Base-by-base conservation (phyloP, 2,888 invertebrate species). In the Caenorhabditis sp. region DNA sequence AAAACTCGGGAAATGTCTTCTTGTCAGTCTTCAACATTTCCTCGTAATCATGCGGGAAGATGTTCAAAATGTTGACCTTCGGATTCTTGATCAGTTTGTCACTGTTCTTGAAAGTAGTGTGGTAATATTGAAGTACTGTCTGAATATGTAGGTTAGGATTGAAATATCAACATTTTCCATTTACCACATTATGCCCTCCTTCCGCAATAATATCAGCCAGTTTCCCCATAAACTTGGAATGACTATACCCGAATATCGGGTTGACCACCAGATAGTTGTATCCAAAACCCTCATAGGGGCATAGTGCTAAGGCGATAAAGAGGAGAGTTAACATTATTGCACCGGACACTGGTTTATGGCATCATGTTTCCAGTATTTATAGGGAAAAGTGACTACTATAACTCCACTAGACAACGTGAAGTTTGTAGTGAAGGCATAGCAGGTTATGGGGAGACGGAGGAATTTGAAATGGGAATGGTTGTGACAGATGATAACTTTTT, bases 161-260 rank as follows among this genome's bases (percentile, higher is more conserved):
- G 26, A 50, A 58, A 58, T 4, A 51, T 51, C 15, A 13, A 13
- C 6, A 13, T 11, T 13, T 40, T 2, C 6, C 2, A 56, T 18
- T n/a, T n/a, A 76, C 76, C 51, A 76, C 76, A 51, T 68, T 40
- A 35, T 76, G 67, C 2, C 61, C 76, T 22, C 61, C 53, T 11
- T 76, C 76, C 4, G 76, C 76, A 11, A 76, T 60, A 53, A 67
- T 51, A 76, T 76, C 67, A 0, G 67, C 51, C 18, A 76, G 32
- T 53, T 61, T 67, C 18, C 51, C 37, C 20, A 67, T 51, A 53
- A 76, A 76, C 18, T 76, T 76, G 1, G 50, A 60, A 55, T 76
- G 76, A 61, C 76, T 76, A 22, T 51, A 76, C 18, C 67, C 76
- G 44, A 61, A 76, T 9, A 76, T 61, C 40, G 76, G 76, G 18